phyloP scores from a whole-genome alignment of 1,140 invertebrate genomes.

The Phenacoccus solenopsis region DNA sequence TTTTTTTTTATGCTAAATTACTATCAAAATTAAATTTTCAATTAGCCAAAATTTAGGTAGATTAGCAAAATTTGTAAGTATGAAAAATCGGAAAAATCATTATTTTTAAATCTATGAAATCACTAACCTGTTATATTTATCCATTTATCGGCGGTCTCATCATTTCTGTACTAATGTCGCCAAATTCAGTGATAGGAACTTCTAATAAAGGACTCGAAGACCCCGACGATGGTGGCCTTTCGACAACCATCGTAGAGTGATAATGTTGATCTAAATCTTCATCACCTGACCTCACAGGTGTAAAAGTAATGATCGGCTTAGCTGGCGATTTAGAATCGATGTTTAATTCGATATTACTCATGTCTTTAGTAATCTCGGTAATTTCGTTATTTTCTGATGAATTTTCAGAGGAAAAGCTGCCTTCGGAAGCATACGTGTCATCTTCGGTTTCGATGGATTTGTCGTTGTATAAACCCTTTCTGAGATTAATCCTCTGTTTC shows the following conservation, averaged over 20 bases:
- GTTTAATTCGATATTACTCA: neutral
- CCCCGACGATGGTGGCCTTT: neutral
- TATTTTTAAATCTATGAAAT: no score
- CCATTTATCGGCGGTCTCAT: slow-evolving; percentile 8
- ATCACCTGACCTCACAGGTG: neutral
- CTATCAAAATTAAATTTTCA: no score
- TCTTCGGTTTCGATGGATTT: neutral
- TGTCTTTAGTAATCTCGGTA: neutral
- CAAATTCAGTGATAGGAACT: neutral
- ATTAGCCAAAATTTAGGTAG: no score
- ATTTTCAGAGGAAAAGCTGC: neutral
- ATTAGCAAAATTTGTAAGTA: no score
- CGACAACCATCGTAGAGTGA: neutral
- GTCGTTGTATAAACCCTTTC: neutral
- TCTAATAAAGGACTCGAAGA: neutral
- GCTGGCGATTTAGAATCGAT: neutral
- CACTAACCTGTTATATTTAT: neutral
- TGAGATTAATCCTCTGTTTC: neutral
- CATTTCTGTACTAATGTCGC: neutral
- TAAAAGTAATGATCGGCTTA: slow-evolving; percentile 5
- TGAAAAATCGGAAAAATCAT: no score
- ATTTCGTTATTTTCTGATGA: neutral
- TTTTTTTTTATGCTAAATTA: no score
- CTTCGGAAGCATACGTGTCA: neutral
- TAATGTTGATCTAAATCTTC: neutral